Percentiles rank a stretch among this genome's conserved stretches.
Conservation (phyloP, 2,113 vertebrate genomes). For the Crotalus horridus region DNA sequence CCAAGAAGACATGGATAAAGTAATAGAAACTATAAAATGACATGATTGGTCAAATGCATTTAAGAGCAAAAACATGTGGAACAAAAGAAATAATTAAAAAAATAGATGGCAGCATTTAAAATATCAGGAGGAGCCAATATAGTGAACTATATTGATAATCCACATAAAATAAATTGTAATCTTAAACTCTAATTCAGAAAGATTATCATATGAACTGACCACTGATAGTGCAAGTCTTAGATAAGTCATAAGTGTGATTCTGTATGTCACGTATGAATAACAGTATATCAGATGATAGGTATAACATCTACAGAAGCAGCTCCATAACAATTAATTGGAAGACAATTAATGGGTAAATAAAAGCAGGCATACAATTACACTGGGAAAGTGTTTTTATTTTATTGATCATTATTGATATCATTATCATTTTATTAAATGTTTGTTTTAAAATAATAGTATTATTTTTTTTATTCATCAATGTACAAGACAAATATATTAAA, state of each 20-base stretch:
- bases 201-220: background rate
- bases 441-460: background rate
- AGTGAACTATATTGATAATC: background rate
- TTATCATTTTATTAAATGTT: background rate
- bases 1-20: background rate
- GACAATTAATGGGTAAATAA: background rate
- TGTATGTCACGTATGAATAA: background rate
- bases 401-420: background rate
- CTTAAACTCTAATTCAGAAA: background rate
- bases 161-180: background rate
- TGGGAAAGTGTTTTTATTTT: background rate
- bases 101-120: background rate
- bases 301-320: background rate
- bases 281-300: background rate
- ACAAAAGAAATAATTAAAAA: background rate
- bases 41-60: background rate
- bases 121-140: background rate
- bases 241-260: background rate
- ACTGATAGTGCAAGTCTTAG: background rate
- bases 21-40: background rate
- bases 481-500: background rate
- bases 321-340: background rate
- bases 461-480: background rate
- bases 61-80: background rate
- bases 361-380: background rate